Evolutionary conservation across 1,140 invertebrate species (phyloP).

Genomic region (Sinonovacula constricta): DNA sequence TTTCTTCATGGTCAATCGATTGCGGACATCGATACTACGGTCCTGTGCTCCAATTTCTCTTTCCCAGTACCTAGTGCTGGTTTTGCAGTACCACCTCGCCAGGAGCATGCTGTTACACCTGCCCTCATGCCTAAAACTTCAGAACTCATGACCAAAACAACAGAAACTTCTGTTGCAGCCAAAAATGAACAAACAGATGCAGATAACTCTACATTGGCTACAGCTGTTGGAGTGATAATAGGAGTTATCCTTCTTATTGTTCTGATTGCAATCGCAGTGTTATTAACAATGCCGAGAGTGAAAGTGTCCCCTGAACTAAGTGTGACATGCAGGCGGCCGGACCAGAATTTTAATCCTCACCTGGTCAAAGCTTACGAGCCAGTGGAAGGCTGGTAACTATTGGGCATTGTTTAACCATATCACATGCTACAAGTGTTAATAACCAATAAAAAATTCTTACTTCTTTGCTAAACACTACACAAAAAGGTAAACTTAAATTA

Average conservation of each 20-base stretch:
- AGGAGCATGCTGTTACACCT: constrained; percentile 1
- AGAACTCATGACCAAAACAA: constrained; percentile 5
- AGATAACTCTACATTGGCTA: not conserved
- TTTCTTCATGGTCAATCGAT: constrained; percentile 26
- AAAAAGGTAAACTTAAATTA: no score
- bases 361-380: no score
- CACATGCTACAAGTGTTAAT: no score
- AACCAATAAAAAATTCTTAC: no score
- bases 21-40: constrained; percentile 11
- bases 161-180: not conserved
- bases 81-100: constrained; percentile 24
- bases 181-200: not conserved
- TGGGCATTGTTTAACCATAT: no score
- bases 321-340: constrained; percentile 4
- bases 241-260: constrained; percentile 25
- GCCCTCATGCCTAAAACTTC: constrained; percentile 14
- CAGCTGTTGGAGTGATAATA: constrained; percentile 1
- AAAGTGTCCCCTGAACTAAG: constrained; percentile 21
- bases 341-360: constrained; percentile 12
- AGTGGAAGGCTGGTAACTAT: no score
- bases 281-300: not conserved
- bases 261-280: not conserved
- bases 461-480: no score
- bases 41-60: not conserved
- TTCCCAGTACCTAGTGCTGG: constrained; percentile 18